Conservation (phyloP, 2,113 vertebrate genomes). For the Meriones unguiculatus region DNA sequence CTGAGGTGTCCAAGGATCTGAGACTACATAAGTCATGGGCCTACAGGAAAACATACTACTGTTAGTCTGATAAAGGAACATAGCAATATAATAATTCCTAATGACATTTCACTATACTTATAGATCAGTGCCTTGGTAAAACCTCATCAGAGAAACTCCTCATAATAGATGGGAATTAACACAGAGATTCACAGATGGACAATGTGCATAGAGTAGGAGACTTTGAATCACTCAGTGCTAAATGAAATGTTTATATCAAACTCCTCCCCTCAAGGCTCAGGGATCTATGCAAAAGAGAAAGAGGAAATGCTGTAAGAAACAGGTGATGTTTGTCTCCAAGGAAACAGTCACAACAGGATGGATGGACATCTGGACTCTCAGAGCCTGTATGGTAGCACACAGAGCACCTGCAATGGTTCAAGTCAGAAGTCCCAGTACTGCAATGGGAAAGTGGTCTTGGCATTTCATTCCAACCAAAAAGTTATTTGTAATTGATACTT, state of each 20-base stretch:
- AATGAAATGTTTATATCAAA: neutral
- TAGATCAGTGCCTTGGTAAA: neutral
- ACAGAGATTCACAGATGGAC: neutral
- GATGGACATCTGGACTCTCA: neutral
- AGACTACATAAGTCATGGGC: neutral
- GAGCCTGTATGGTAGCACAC: neutral
- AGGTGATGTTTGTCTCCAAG: neutral
- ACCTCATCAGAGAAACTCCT: neutral
- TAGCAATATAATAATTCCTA: neutral
- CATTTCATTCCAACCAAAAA: no score
- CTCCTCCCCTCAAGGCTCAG: neutral
- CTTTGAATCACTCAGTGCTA: neutral
- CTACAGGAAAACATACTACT: neutral
- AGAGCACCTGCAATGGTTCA: neutral
- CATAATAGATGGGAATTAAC: neutral
- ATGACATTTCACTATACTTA: neutral
- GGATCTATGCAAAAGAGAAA: neutral
- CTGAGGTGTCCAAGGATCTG: neutral
- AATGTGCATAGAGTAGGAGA: neutral
- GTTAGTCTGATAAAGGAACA: neutral
- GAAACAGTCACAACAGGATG: neutral
- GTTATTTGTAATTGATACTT: neutral
- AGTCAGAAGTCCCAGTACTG: neutral
- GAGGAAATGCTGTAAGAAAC: neutral
- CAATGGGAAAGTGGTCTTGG: neutral